Evolutionary conservation across 2,113 vertebrate species (phyloP).

Genomic region (Dryoscopus gambensis): DNA sequence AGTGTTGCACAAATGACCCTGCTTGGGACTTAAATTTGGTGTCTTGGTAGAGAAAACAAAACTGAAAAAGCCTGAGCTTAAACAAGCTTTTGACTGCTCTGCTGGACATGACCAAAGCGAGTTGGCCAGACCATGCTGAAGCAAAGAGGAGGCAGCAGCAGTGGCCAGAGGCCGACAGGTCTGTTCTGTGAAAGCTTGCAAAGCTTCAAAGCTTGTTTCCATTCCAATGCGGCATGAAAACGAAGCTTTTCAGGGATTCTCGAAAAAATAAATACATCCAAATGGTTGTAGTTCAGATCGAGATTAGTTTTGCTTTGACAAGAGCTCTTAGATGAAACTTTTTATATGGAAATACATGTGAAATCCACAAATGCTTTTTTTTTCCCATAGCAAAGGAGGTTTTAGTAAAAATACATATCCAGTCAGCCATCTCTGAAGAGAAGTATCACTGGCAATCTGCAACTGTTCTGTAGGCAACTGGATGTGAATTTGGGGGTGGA

Average conservation of each 20-base stretch:
- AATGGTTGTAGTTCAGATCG: background rate
- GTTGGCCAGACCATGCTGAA: background rate
- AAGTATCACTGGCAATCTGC: background rate
- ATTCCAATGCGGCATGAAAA: background rate
- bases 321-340: background rate
- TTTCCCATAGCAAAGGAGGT: background rate
- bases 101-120: background rate
- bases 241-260: background rate
- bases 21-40: background rate
- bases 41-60: background rate
- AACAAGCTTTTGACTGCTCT: background rate
- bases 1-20: background rate
- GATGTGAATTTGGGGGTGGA: background rate
- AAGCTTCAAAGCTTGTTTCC: background rate
- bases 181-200: background rate
- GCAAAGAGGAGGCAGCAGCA: background rate
- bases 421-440: background rate
- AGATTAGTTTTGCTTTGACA: background rate
- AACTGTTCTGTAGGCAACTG: background rate
- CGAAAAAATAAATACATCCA: background rate
- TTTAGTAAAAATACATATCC: background rate
- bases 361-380: background rate
- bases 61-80: background rate
- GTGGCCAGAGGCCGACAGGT: background rate
- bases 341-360: background rate